A percentile compares a stretch with the other conserved stretches of the same genome.
Conservation (phyloP, 1,140 invertebrate species). For the Brachionus manjavacas region DNA sequence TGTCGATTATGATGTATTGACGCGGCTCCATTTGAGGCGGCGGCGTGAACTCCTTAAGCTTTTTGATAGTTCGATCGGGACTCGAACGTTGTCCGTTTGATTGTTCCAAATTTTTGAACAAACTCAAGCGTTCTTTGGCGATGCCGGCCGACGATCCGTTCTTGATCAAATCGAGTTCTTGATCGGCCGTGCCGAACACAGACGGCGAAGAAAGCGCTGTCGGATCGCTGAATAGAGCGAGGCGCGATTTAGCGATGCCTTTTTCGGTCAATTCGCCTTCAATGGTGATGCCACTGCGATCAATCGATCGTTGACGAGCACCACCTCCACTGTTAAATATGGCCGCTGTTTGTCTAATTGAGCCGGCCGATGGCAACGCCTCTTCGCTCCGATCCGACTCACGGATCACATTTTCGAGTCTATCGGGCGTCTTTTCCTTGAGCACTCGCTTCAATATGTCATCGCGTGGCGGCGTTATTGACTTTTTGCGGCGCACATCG, state of each 20-base stretch:
- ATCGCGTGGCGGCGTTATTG: slow-evolving; percentile 8
- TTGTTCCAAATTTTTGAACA: slow-evolving; percentile 43
- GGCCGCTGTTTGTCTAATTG: slow-evolving; percentile 36
- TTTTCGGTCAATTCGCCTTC: slow-evolving; percentile 40
- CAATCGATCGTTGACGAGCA: slow-evolving; percentile 10
- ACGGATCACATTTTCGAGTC: background rate
- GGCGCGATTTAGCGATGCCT: slow-evolving; percentile 33
- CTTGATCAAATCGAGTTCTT: slow-evolving; percentile 20
- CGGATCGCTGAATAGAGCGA: slow-evolving; percentile 34
- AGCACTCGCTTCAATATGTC: slow-evolving; percentile 3
- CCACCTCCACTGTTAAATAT: background rate
- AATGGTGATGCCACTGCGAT: background rate
- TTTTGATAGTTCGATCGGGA: background rate
- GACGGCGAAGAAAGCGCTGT: background rate
- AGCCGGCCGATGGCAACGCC: background rate
- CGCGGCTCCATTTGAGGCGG: slow-evolving; percentile 25
- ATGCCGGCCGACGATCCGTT: background rate
- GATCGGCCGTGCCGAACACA: background rate
- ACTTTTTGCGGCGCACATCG: background rate
- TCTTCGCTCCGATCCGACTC: slow-evolving; percentile 2
- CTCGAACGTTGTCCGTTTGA: background rate
- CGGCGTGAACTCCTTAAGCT: slow-evolving; percentile 37
- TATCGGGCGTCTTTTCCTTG: background rate
- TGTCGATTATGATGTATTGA: slow-evolving; percentile 9
- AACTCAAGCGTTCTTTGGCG: slow-evolving; percentile 28